Evolutionary conservation across 1,140 invertebrate genomes (phyloP).

Genomic region (Diuraphis noxia): DNA sequence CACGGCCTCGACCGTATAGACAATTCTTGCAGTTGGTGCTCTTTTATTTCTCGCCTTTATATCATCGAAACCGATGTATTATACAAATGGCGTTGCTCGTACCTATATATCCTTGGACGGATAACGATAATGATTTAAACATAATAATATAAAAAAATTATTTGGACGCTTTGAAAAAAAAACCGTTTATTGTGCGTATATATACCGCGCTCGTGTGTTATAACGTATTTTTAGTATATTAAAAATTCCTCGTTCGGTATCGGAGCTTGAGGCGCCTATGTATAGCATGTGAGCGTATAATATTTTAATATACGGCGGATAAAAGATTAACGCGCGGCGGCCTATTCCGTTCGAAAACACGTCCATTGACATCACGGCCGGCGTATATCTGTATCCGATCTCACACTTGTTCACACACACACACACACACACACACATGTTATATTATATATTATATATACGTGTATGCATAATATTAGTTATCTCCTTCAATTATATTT

Average conservation of each 20-base stretch:
- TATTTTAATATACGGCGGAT: neutral
- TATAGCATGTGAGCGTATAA: neutral
- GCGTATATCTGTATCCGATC: conserved; percentile 32
- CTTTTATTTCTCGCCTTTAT: neutral
- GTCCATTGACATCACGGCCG: conserved; percentile 16
- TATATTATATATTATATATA: neutral
- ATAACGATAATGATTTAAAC: too few relatives aligned
- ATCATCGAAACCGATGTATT: neutral
- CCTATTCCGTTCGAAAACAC: conserved; percentile 30
- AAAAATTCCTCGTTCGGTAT: conserved; percentile 18
- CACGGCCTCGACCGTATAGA: neutral
- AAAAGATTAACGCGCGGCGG: conserved; percentile 28
- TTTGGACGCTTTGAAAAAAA: neutral
- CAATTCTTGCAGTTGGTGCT: neutral
- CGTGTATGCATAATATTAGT: neutral
- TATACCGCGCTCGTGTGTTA: neutral
- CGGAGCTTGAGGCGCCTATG: neutral
- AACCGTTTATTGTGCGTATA: conserved; percentile 15
- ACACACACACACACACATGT: too few relatives aligned
- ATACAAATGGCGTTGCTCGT: neutral
- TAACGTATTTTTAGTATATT: neutral
- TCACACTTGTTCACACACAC: neutral
- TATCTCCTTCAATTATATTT: conserved; percentile 44
- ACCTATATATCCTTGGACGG: neutral
- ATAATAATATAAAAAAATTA: neutral